A percentile compares a stretch with the other conserved stretches of the same genome.
Evolutionary conservation across 2,113 vertebrate species (phyloP).

Genomic region (Hydrochoerus hydrochaeris): DNA sequence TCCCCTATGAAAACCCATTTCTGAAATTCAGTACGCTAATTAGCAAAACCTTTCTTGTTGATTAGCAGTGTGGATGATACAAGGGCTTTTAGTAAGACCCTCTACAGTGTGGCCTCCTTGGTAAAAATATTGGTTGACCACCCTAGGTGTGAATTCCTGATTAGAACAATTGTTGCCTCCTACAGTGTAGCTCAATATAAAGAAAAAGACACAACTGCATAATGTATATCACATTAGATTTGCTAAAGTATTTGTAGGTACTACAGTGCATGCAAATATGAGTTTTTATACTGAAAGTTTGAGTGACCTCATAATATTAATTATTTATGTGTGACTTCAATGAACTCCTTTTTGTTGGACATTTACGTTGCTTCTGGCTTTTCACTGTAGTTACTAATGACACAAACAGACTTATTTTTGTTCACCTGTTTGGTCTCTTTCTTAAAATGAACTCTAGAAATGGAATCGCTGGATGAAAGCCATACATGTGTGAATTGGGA

Average conservation of each 20-base stretch:
- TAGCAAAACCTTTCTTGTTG: constrained; percentile 74
- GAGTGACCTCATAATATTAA: not conserved
- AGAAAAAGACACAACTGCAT: not conserved
- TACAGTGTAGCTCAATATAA: not conserved
- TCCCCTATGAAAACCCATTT: constrained; percentile 72
- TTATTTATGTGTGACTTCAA: not conserved
- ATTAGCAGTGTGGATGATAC: constrained; percentile 64
- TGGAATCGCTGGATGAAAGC: not conserved
- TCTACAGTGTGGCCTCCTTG: constrained; percentile 60
- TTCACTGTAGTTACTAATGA: not conserved
- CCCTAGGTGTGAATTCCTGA: constrained; percentile 55
- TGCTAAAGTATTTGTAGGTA: not conserved
- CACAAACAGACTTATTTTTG: not conserved
- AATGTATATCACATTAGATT: not conserved
- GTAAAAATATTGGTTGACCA: constrained; percentile 47
- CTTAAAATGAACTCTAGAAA: constrained; percentile 36
- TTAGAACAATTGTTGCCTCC: constrained; percentile 39
- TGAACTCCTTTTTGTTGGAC: not conserved
- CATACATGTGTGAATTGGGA: not conserved
- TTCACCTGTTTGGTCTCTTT: not conserved
- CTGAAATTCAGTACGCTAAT: constrained; percentile 78
- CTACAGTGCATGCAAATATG: not conserved
- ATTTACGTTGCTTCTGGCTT: not conserved
- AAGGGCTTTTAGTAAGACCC: constrained; percentile 69
- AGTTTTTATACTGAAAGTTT: not conserved